phyloP scores from a whole-genome alignment of 2,113 vertebrate species.

The Gambusia holbrooki region DNA sequence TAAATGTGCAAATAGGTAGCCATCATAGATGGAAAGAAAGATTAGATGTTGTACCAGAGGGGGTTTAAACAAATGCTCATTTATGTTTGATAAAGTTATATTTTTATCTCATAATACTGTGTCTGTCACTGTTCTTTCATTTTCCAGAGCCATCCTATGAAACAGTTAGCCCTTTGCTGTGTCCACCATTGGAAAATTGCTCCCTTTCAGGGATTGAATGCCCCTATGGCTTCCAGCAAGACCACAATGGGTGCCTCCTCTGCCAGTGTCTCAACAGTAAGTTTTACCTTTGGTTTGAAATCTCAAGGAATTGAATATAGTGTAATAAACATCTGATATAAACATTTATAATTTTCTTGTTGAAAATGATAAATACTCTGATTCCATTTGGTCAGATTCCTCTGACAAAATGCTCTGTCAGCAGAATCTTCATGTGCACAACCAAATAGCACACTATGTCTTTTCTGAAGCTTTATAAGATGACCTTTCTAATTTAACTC shows the following conservation, averaged over 20 bases:
- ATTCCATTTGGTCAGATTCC: no score
- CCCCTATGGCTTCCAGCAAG: conserved; percentile 81
- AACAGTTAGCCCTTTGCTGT: conserved; percentile 81
- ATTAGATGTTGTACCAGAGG: conserved; percentile 39
- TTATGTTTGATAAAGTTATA: neutral
- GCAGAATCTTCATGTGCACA: conserved; percentile 40
- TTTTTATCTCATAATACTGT: neutral
- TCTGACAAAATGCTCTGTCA: conserved; percentile 7
- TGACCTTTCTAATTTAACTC: conserved; percentile 50
- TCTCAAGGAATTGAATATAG: conserved; percentile 1
- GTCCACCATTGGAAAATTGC: conserved; percentile 82
- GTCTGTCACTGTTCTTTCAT: conserved; percentile 9
- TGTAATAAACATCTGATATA: neutral
- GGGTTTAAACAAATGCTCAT: conserved; percentile 4
- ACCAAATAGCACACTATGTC: conserved; percentile 13
- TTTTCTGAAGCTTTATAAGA: conserved; percentile 50
- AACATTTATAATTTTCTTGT: neutral
- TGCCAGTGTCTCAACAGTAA: conserved; percentile 84
- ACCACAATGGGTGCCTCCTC: conserved; percentile 81
- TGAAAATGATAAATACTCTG: no score
- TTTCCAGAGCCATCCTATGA: conserved; percentile 82
- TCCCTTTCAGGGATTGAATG: conserved; percentile 78
- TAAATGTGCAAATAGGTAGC: conserved; percentile 64
- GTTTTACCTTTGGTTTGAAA: conserved; percentile 34
- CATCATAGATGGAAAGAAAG: conserved; percentile 62